phyloP scores from a whole-genome alignment of 2,797 vertebrate genomes.

The Enteromius argenteus region DNA sequence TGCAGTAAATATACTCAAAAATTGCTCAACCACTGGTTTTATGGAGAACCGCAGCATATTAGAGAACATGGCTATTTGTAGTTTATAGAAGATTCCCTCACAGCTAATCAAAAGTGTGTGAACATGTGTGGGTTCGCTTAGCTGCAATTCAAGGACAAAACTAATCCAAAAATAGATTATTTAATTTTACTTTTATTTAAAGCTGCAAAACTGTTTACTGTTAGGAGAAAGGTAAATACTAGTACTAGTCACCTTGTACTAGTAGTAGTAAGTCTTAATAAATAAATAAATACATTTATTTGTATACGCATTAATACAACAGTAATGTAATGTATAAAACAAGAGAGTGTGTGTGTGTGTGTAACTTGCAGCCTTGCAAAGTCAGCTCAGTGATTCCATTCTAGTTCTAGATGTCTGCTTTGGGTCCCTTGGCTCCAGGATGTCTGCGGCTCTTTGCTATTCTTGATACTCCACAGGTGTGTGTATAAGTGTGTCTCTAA shows the following conservation, averaged over 20 bases:
- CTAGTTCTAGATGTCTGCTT: constrained; percentile 39
- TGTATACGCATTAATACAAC: neutral
- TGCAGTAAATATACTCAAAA: constrained; percentile 45
- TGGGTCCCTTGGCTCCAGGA: constrained; percentile 47
- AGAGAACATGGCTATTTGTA: constrained; percentile 29
- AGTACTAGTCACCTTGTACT: neutral
- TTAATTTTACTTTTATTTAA: neutral
- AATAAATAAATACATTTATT: neutral
- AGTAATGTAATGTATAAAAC: neutral
- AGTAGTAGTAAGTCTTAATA: neutral
- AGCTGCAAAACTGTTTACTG: neutral
- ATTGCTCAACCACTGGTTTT: constrained; percentile 29
- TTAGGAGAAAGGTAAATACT: neutral
- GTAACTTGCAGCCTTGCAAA: constrained; percentile 19
- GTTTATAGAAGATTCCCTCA: constrained; percentile 40
- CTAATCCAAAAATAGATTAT: neutral
- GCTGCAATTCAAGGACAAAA: neutral
- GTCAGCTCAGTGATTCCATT: constrained; percentile 53
- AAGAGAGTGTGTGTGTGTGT: neutral
- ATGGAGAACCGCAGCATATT: neutral
- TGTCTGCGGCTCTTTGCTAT: constrained; percentile 54
- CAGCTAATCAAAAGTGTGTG: constrained; percentile 28
- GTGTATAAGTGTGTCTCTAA: constrained; percentile 45
- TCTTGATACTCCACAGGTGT: constrained; percentile 60
- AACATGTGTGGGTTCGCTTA: neutral